phyloP scores from a whole-genome alignment of 2,888 invertebrate species.

The Daptonema setosum region DNA sequence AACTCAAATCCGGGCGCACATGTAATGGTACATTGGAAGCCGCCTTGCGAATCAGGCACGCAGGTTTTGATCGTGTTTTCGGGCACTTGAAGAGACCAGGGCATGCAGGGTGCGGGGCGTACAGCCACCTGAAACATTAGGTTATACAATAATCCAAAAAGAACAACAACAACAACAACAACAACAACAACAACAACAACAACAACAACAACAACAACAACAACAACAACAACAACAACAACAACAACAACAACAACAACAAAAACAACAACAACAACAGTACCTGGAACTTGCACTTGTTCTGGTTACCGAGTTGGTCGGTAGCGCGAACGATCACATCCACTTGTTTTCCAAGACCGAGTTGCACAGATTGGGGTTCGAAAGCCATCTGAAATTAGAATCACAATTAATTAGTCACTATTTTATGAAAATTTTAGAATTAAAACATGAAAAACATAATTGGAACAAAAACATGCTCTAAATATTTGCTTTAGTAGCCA shows the following conservation, averaged over 20 bases:
- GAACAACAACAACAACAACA: too few species aligned
- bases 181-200: too few species aligned
- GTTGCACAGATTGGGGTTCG: conserved; percentile 15
- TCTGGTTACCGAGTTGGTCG: conserved; percentile 22
- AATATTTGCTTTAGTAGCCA: not conserved
- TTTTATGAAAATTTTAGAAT: not conserved
- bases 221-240: too few species aligned
- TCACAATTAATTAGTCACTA: too few species aligned
- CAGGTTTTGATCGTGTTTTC: conserved; percentile 44
- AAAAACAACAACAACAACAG: too few species aligned
- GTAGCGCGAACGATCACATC: conserved; percentile 19
- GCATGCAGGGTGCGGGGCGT: conserved; percentile 43
- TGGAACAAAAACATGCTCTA: not conserved
- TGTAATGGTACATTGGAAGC: conserved; percentile 33
- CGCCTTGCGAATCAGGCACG: conserved; percentile 44
- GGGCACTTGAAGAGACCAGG: conserved; percentile 74
- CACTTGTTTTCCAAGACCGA: conserved; percentile 15
- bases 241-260: too few species aligned
- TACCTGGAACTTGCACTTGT: conserved; percentile 27
- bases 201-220: too few species aligned
- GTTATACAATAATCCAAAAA: too few species aligned
- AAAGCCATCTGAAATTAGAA: conserved; percentile 14
- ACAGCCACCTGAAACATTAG: not conserved
- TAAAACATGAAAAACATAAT: not conserved
- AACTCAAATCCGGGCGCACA: conserved; percentile 21